phyloP scores from a whole-genome alignment of 2,113 vertebrate genomes.

The Sylvietta virens region DNA sequence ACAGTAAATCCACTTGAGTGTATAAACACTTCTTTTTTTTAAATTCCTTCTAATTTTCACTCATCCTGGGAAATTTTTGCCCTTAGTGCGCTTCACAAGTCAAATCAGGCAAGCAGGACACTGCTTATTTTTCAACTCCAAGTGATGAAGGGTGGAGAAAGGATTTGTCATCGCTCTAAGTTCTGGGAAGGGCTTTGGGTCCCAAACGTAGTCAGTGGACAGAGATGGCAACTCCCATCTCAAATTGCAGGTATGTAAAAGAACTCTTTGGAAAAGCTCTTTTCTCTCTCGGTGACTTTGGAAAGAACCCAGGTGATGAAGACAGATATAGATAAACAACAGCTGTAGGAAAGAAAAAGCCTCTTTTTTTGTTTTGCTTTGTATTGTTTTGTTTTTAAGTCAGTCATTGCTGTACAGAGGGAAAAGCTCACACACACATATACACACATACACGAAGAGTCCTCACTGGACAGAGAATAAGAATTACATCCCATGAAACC shows the following conservation, averaged over 20 bases:
- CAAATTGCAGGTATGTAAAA: conserved; percentile 30
- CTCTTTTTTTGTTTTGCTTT: background rate
- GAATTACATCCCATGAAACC: background rate
- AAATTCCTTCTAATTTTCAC: background rate
- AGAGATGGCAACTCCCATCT: conserved; percentile 7
- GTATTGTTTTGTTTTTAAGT: background rate
- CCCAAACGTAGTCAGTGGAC: background rate
- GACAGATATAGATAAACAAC: background rate
- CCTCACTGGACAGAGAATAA: background rate
- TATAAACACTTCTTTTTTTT: background rate
- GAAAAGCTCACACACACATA: background rate
- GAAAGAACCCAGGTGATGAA: background rate
- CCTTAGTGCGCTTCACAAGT: background rate
- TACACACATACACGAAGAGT: fast-evolving
- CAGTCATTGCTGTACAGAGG: background rate
- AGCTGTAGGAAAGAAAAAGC: background rate
- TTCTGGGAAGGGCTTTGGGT: background rate
- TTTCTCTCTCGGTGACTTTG: background rate
- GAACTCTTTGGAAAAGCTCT: background rate
- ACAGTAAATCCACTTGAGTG: background rate
- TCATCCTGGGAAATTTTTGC: background rate
- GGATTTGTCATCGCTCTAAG: background rate
- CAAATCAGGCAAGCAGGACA: background rate
- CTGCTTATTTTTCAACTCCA: background rate
- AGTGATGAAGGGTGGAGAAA: conserved; percentile 16